phyloP scores from a whole-genome alignment of 2,888 invertebrate species.

The Hyalella azteca region DNA sequence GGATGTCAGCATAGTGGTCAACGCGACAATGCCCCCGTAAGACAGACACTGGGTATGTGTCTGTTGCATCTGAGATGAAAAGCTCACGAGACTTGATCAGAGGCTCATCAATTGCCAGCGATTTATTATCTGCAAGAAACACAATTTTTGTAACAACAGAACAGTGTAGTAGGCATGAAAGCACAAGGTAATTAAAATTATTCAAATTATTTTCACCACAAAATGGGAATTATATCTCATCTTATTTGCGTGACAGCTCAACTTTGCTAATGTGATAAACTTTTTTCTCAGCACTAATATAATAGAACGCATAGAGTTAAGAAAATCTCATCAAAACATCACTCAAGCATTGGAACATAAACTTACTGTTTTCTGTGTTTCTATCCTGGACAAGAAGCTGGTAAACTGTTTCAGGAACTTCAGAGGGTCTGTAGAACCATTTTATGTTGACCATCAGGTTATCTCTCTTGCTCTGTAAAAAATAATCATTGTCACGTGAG shows the following conservation, averaged over 20 bases:
- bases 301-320: too few relatives aligned
- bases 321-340: too few relatives aligned
- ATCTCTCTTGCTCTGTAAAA: conserved; percentile 66
- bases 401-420: conserved; percentile 68
- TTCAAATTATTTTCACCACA: too few relatives aligned
- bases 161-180: too few relatives aligned
- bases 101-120: conserved; percentile 60
- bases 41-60: conserved; percentile 66
- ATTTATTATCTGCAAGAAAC: conserved; percentile 58
- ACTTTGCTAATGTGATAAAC: too few relatives aligned
- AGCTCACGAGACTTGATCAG: conserved; percentile 64
- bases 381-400: conserved; percentile 65
- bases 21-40: conserved; percentile 68
- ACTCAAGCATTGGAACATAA: too few relatives aligned
- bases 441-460: conserved; percentile 66
- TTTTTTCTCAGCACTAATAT: too few relatives aligned
- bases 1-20: conserved; percentile 66
- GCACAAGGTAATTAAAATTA: too few relatives aligned
- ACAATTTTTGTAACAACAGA: too few relatives aligned
- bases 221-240: too few relatives aligned
- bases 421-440: conserved; percentile 68
- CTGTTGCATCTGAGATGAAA: conserved; percentile 67
- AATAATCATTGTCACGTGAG: not conserved
- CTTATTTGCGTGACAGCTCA: too few relatives aligned
- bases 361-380: conserved; percentile 62